Evolutionary conservation across 2,113 vertebrate genomes (phyloP), one percentile per base, ranked within the genome.

Genomic region (Podocnemis expansa): DNA sequence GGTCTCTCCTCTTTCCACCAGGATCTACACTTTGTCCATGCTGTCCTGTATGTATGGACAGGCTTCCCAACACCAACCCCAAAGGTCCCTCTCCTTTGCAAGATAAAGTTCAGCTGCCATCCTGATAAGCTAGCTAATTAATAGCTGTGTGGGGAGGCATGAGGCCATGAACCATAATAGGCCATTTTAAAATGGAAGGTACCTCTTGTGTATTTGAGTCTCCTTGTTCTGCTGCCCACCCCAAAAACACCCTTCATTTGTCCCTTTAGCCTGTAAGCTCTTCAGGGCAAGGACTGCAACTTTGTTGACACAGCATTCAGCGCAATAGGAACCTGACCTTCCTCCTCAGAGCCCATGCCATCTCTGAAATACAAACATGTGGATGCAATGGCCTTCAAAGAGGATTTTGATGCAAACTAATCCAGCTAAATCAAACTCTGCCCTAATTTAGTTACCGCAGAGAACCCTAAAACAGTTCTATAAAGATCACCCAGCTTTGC

Each of bases 111-210:
- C 94, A 78, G 1, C 92, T 94, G 29, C 3, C 21, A 2, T 22
- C 1, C 78, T 89, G 91, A 56, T n/a, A 19, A 8, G 22, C 41
- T 22, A 91, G 63, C 70, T 89, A 43, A 1, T 1, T 14, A 0
- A 87, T 82, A 89, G 49, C 91, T 86, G 19, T 75, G 31, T 14
- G 54, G 84, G 78, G 78, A 85, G 31, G 63, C 27, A 89, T 34
- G 73, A 70, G 41, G 10, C 38, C 79, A 12, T 8, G 27, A 49
- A 60, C 31, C 56, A 29, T 58, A 14, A n/a, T 5, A 67, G 21
- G 60, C n/a, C 34, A n/a, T n/a, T 67, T 67, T n/a, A 34, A n/a
- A 67, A n/a, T 17, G 34, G 31, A 10, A 67, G 21, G 38, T 55
- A 95, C 83, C 43, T n/a, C 58, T 16, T 60, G 29, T 16, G 8